Percentiles rank a stretch among this genome's conserved stretches.
These are phyloP conservation scores for Aquatica leii DNA, from an alignment of 2,888 invertebrate genomes.

Conservation along the genomic window DNA sequence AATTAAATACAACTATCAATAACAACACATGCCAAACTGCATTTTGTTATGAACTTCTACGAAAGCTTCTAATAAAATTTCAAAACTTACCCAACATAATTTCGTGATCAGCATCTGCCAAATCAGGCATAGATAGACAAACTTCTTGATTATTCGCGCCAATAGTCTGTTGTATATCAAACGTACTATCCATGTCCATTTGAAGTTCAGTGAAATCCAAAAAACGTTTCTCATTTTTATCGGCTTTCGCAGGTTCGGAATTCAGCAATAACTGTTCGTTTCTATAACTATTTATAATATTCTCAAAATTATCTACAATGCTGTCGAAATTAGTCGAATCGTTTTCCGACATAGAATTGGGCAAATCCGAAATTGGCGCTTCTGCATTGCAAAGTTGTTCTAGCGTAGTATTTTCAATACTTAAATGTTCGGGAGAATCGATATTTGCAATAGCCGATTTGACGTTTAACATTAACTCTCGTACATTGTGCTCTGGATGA, in stretches of 20 bases:
- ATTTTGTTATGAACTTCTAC: too few species aligned
- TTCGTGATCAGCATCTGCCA: conserved; percentile 53
- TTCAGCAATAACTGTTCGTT: conserved; percentile 8
- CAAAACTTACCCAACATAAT: conserved; percentile 51
- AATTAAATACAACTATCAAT: too few species aligned
- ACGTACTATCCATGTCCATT: conserved; percentile 49
- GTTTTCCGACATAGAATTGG: conserved; percentile 2
- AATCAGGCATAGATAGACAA: conserved; percentile 57
- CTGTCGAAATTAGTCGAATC: conserved; percentile 36
- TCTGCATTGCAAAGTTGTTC: neutral
- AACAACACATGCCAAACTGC: too few species aligned
- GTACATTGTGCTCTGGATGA: conserved; percentile 15
- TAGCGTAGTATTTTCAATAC: neutral
- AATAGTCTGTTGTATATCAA: conserved; percentile 27
- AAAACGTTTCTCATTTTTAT: conserved; percentile 16
- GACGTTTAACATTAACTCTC: neutral
- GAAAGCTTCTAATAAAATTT: too few species aligned
- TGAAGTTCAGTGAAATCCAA: conserved; percentile 45
- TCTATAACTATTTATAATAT: conserved; percentile 38
- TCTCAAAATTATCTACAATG: conserved; percentile 40
- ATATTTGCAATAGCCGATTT: neutral
- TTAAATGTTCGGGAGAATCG: neutral
- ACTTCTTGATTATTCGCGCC: conserved; percentile 44
- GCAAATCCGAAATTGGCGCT: neutral
- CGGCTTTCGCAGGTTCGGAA: neutral